Percentiles rank a stretch among this genome's conserved stretches.
phyloP scores from a whole-genome alignment of 2,888 invertebrate genomes.

The Clitarchus hookeri region DNA sequence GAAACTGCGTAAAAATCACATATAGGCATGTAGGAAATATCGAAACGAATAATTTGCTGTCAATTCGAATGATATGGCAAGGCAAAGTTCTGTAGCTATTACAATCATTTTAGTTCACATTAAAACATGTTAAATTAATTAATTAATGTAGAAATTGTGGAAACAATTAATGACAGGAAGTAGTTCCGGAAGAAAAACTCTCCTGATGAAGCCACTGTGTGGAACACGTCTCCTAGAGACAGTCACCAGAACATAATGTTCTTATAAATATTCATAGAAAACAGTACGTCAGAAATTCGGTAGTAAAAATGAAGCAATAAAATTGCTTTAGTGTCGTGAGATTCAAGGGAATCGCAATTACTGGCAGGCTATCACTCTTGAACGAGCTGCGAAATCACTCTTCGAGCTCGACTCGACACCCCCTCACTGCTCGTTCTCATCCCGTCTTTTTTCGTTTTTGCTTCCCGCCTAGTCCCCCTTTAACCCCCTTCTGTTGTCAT shows the following conservation, averaged over 20 bases:
- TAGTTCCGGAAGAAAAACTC: too few species aligned
- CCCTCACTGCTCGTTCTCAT: not conserved
- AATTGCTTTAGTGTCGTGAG: not conserved
- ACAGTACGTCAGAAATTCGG: not conserved
- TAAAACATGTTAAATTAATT: too few species aligned
- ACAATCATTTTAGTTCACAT: too few species aligned
- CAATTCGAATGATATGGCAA: too few species aligned
- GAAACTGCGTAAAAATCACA: too few species aligned
- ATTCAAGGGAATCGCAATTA: not conserved
- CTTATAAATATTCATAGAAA: not conserved
- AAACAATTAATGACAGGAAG: too few species aligned
- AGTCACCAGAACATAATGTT: not conserved
- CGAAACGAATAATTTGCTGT: too few species aligned
- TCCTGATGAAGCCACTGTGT: too few species aligned
- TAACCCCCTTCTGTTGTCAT: constrained; percentile 15
- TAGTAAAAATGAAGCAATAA: constrained; percentile 1
- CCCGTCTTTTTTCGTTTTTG: not conserved
- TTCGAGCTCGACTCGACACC: not conserved
- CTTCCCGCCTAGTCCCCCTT: not conserved
- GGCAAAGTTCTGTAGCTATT: too few species aligned
- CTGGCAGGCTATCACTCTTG: not conserved
- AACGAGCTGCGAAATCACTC: constrained; percentile 8
- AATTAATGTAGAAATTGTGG: too few species aligned
- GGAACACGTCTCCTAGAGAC: too few species aligned
- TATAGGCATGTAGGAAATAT: too few species aligned